Percentiles rank a stretch among this genome's conserved stretches.
Evolutionary conservation across 1,140 invertebrate genomes (phyloP).

Genomic region (Saxidomus purpurata): DNA sequence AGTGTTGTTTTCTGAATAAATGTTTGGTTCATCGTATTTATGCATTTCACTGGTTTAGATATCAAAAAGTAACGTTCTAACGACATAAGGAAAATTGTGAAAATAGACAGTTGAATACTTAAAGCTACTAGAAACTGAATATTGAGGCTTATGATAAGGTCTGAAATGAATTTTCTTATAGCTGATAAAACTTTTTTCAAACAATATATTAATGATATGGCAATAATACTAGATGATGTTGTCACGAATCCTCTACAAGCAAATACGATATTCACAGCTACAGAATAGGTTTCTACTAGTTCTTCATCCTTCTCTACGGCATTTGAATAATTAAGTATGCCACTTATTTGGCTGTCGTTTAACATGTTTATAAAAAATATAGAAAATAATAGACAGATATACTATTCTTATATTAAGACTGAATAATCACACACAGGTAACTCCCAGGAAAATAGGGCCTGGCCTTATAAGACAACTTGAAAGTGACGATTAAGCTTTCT

Average conservation of each 20-base stretch:
- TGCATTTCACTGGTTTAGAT: not conserved
- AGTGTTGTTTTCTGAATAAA: not conserved
- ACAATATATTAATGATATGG: not conserved
- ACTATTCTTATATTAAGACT: too few relatives aligned
- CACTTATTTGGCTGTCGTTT: too few relatives aligned
- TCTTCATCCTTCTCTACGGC: too few relatives aligned
- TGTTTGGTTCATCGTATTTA: not conserved
- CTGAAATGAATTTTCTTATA: not conserved
- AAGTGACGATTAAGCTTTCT: too few relatives aligned
- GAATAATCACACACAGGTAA: too few relatives aligned
- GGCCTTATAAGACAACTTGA: too few relatives aligned
- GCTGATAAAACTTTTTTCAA: not conserved
- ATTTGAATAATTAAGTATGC: too few relatives aligned
- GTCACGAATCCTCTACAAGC: not conserved
- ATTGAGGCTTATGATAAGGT: not conserved
- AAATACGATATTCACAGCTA: not conserved
- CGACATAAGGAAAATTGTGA: constrained; percentile 5
- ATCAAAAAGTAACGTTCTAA: constrained; percentile 25
- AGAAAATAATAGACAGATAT: too few relatives aligned
- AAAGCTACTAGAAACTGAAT: not conserved
- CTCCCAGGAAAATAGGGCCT: too few relatives aligned
- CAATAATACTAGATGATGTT: not conserved
- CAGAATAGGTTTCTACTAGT: too few relatives aligned
- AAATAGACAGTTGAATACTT: not conserved
- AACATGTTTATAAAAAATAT: too few relatives aligned